Percentiles rank a stretch among this genome's conserved stretches.
phyloP scores from a whole-genome alignment of 2,113 vertebrate species.

The Plectropomus leopardus region DNA sequence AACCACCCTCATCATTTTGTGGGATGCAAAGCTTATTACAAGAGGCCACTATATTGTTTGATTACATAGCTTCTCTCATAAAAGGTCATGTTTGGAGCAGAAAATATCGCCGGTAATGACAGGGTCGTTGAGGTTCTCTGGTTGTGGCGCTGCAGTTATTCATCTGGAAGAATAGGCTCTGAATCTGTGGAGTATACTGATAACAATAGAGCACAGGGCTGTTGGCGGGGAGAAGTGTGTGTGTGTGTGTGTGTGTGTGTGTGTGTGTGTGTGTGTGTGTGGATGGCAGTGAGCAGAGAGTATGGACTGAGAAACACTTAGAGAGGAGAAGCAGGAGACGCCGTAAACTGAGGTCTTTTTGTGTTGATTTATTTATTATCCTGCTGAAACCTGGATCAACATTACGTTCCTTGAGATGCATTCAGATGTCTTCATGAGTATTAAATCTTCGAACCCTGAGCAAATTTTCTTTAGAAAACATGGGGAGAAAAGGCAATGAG shows the following conservation, averaged over 20 bases:
- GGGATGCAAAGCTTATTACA: background rate
- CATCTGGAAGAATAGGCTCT: conserved; percentile 17
- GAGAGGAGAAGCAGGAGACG: background rate
- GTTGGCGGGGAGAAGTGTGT: conserved; percentile 21
- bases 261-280: conserved; percentile 11
- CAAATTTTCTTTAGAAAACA: too few species aligned
- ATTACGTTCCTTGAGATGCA: too few species aligned
- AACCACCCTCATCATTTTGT: background rate
- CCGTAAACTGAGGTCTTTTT: background rate
- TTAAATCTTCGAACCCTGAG: too few species aligned
- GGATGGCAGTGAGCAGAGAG: background rate
- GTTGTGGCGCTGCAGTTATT: conserved; percentile 1
- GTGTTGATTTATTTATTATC: too few species aligned
- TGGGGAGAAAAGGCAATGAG: too few species aligned
- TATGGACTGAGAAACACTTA: background rate
- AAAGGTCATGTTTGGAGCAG: conserved; percentile 23
- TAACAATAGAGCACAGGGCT: conserved; percentile 47
- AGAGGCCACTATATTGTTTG: background rate
- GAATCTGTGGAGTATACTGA: conserved; percentile 17
- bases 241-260: conserved; percentile 8
- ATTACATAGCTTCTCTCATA: conserved; percentile 3
- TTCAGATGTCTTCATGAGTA: too few species aligned
- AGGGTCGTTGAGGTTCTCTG: conserved; percentile 1
- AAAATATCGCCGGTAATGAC: background rate
- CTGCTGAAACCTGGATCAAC: too few species aligned